Evolutionary conservation across 2,797 vertebrate genomes (phyloP).

Genomic region (Paratrypauchen microcephalus): DNA sequence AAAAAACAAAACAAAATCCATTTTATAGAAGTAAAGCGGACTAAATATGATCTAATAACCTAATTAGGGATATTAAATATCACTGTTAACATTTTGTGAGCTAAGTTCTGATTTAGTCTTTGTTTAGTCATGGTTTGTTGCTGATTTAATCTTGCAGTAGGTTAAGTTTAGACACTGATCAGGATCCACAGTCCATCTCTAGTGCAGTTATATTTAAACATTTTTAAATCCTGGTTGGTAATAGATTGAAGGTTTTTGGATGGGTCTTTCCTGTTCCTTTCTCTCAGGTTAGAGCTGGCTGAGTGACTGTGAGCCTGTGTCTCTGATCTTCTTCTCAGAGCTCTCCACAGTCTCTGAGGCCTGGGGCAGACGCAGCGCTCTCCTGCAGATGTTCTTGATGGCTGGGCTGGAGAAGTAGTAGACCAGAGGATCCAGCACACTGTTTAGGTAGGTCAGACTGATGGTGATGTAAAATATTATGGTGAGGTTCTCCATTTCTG

Average conservation of each 20-base stretch:
- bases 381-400: slow-evolving; percentile 67
- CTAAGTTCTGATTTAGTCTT: too few species aligned
- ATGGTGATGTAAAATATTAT: slow-evolving; percentile 66
- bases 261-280: not conserved
- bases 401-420: slow-evolving; percentile 76
- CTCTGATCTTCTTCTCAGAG: slow-evolving; percentile 35
- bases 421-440: slow-evolving; percentile 69
- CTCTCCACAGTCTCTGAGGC: not conserved
- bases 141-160: not conserved
- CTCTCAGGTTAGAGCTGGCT: slow-evolving; percentile 48
- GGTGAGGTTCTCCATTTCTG: slow-evolving; percentile 41
- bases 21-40: too few species aligned
- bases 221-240: not conserved
- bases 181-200: not conserved
- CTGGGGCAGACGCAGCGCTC: slow-evolving; percentile 34
- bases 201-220: not conserved
- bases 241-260: not conserved
- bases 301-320: slow-evolving; percentile 46
- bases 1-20: too few species aligned
- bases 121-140: not conserved
- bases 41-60: too few species aligned
- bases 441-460: slow-evolving; percentile 77
- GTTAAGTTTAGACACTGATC: not conserved
- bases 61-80: too few species aligned
- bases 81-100: too few species aligned